phyloP scores from a whole-genome alignment of 2,113 vertebrate genomes.

The Tachysurus vachellii region DNA sequence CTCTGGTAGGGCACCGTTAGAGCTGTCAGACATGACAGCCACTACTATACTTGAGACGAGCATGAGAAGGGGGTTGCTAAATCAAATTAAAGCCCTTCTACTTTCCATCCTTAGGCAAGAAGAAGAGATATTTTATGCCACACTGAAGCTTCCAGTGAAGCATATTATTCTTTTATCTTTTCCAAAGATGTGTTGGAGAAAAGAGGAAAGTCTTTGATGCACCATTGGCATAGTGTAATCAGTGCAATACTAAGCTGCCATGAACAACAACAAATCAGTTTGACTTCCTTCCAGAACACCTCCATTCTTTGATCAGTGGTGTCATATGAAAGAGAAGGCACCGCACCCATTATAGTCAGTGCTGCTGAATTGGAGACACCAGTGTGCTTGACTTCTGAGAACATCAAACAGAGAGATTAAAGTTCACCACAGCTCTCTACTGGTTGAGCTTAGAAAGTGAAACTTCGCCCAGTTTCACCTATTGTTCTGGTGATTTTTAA shows the following conservation, averaged over 20 bases:
- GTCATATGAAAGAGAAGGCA: neutral
- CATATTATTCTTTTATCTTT: constrained; percentile 9
- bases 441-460: constrained; percentile 6
- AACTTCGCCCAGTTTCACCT: constrained; percentile 18
- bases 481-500: neutral
- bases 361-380: neutral
- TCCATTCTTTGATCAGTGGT: constrained; percentile 46
- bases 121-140: constrained; percentile 36
- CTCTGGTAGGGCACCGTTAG: constrained; percentile 11
- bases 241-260: constrained; percentile 41
- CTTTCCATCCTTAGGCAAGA: constrained; percentile 11
- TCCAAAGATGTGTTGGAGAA: constrained; percentile 20
- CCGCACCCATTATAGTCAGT: constrained; percentile 28
- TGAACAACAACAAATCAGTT: constrained; percentile 42
- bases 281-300: constrained; percentile 36
- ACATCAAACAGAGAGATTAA: constrained; percentile 29
- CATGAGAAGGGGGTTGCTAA: constrained; percentile 24
- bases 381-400: constrained; percentile 12
- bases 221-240: constrained; percentile 41
- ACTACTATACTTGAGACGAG: constrained; percentile 1
- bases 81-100: constrained; percentile 37
- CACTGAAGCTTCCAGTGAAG: constrained; percentile 22
- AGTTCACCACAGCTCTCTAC: neutral
- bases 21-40: constrained; percentile 38
- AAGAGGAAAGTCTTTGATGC: constrained; percentile 41